A percentile compares a stretch with the other conserved stretches of the same genome.
phyloP scores from a whole-genome alignment of 2,113 vertebrate species.

The Phoxinus phoxinus region DNA sequence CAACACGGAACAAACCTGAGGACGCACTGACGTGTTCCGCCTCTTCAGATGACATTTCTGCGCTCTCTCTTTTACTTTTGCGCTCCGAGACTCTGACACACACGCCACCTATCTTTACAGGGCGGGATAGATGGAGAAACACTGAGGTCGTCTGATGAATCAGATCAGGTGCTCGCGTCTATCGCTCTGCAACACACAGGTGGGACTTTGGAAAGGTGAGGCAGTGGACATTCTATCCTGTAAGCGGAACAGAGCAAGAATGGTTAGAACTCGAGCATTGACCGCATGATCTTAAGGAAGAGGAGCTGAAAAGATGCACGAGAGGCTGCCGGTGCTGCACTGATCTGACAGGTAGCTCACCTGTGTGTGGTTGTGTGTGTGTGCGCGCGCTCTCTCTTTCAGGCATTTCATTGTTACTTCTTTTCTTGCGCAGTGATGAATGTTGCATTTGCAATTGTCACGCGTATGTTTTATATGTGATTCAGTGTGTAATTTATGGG shows the following conservation, averaged over 20 bases:
- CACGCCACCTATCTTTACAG: conserved; percentile 96
- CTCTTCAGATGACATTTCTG: conserved; percentile 93
- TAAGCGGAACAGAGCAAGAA: background rate
- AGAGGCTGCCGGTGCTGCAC: conserved; percentile 34
- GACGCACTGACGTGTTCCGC: conserved; percentile 91
- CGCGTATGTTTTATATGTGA: background rate
- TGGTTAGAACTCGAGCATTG: background rate
- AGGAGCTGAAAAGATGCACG: background rate
- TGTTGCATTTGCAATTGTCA: background rate
- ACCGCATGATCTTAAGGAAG: background rate
- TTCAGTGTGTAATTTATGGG: background rate
- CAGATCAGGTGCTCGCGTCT: conserved; percentile 81
- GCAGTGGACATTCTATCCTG: background rate
- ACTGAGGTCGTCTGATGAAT: conserved; percentile 82
- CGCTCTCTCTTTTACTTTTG: conserved; percentile 81
- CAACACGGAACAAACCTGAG: conserved; percentile 93
- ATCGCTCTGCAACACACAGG: background rate
- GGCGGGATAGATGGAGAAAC: conserved; percentile 83
- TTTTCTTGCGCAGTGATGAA: background rate
- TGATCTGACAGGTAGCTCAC: conserved; percentile 66
- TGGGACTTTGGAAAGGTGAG: conserved; percentile 26
- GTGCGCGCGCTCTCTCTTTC: background rate
- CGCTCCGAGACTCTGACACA: conserved; percentile 87
- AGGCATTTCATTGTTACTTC: background rate
- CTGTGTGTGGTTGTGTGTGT: conserved; percentile 62